These are phyloP conservation scores for Scaptomyza cyrtandrae DNA, from an alignment of 2,888 invertebrate species.

Conservation along the genomic window DNA sequence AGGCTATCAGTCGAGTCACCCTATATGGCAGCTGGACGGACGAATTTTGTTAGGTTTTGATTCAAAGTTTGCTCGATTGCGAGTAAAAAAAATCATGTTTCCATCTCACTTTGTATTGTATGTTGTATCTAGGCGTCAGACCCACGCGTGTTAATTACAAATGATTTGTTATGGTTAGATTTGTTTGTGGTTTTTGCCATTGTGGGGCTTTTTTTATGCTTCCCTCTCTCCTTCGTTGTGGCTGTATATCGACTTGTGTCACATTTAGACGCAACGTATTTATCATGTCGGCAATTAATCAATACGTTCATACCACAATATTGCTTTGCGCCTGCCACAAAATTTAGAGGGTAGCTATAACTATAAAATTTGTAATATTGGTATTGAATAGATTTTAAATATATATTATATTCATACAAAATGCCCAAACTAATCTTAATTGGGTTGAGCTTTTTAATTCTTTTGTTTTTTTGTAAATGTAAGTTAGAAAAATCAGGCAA, in stretches of 20 bases:
- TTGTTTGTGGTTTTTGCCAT: slow-evolving; percentile 64
- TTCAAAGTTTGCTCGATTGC: slow-evolving; percentile 23
- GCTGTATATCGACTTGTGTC: slow-evolving; percentile 59
- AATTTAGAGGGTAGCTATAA: slow-evolving; percentile 13
- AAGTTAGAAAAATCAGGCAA: no score
- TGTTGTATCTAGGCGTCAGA: slow-evolving; percentile 42
- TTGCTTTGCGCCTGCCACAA: slow-evolving; percentile 29
- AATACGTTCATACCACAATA: slow-evolving; percentile 57
- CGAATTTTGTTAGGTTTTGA: slow-evolving; percentile 45
- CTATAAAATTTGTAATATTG: no score
- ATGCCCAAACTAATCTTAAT: no score
- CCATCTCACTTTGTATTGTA: slow-evolving; percentile 30
- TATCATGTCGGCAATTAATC: slow-evolving; percentile 79
- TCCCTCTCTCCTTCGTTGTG: slow-evolving; percentile 21
- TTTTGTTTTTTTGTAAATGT: no score
- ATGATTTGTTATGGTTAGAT: slow-evolving; percentile 73
- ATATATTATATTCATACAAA: no score
- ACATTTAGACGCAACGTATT: slow-evolving; percentile 76
- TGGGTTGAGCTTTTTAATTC: no score
- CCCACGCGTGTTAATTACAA: slow-evolving; percentile 81
- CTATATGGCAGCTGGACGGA: slow-evolving; percentile 67
- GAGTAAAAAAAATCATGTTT: slow-evolving; percentile 29
- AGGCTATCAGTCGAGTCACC: slow-evolving; percentile 54
- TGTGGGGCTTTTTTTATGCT: slow-evolving; percentile 65
- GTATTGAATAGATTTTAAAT: no score